A percentile compares a stretch with the other conserved stretches of the same genome.
Conservation (phyloP, 2,797 vertebrate species). For the Sebastes kiyomatsui region DNA sequence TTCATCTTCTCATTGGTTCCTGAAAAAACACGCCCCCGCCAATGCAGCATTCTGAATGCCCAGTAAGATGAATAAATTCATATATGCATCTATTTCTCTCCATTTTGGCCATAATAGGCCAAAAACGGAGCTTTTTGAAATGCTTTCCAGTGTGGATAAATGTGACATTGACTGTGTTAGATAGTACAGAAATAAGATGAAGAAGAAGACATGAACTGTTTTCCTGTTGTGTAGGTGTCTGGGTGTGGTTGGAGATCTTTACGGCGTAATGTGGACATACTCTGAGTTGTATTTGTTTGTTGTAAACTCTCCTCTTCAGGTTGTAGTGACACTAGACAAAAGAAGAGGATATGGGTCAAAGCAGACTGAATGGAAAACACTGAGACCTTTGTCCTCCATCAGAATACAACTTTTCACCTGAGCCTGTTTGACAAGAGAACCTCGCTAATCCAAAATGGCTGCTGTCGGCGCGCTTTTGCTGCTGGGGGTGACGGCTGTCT, state of each 20-base stretch:
- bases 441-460: constrained; percentile 34
- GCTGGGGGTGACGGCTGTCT: background rate
- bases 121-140: background rate
- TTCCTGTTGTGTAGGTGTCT: too few relatives aligned
- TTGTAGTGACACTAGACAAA: background rate
- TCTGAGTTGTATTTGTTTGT: background rate
- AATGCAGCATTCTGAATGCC: background rate
- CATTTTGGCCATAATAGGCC: background rate
- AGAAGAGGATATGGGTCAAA: background rate
- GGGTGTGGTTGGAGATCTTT: too few relatives aligned
- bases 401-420: background rate
- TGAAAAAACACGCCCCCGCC: background rate
- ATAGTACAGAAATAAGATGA: background rate
- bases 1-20: background rate
- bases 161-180: background rate
- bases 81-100: background rate
- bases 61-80: background rate
- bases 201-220: too few relatives aligned
- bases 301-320: constrained; percentile 5
- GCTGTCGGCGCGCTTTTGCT: constrained; percentile 15
- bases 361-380: constrained; percentile 3
- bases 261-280: background rate
- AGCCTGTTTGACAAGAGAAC: background rate
- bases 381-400: background rate
- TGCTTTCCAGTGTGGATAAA: background rate